These are phyloP conservation scores for Sturmia bella DNA, from an alignment of 2,888 invertebrate species.

Conservation along the genomic window DNA sequence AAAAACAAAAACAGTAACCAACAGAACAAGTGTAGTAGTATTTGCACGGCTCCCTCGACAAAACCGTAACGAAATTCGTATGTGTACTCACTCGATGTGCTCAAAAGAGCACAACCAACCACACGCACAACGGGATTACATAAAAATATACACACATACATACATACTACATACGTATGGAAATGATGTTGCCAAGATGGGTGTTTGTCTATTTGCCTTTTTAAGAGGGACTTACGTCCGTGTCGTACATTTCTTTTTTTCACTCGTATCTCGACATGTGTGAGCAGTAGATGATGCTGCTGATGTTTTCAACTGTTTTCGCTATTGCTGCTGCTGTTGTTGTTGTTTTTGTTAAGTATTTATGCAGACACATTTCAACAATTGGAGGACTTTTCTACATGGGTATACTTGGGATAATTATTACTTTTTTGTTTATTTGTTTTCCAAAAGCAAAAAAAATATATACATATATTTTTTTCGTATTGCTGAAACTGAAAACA, in stretches of 20 bases:
- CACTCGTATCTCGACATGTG: not conserved
- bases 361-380: slow-evolving; percentile 74
- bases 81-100: slow-evolving; percentile 9
- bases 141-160: not conserved
- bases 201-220: slow-evolving; percentile 4
- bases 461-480: not conserved
- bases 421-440: slow-evolving; percentile 54
- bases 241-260: slow-evolving; percentile 13
- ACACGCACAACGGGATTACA: no score
- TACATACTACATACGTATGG: slow-evolving; percentile 5
- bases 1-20: slow-evolving; percentile 19
- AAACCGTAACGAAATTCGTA: slow-evolving; percentile 48
- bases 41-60: slow-evolving; percentile 72
- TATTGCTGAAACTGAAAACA: no score
- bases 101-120: not conserved
- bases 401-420: slow-evolving; percentile 62
- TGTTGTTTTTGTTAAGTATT: slow-evolving; percentile 45
- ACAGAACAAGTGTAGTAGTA: slow-evolving; percentile 49
- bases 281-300: slow-evolving; percentile 1
- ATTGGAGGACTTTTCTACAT: slow-evolving; percentile 49
- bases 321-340: slow-evolving; percentile 19
- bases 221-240: slow-evolving; percentile 16
- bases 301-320: slow-evolving; percentile 23
- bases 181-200: slow-evolving; percentile 20
- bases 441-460: slow-evolving; percentile 28